Base-by-base conservation (phyloP, 2,113 vertebrate species). In the Dicaeum eximium region DNA sequence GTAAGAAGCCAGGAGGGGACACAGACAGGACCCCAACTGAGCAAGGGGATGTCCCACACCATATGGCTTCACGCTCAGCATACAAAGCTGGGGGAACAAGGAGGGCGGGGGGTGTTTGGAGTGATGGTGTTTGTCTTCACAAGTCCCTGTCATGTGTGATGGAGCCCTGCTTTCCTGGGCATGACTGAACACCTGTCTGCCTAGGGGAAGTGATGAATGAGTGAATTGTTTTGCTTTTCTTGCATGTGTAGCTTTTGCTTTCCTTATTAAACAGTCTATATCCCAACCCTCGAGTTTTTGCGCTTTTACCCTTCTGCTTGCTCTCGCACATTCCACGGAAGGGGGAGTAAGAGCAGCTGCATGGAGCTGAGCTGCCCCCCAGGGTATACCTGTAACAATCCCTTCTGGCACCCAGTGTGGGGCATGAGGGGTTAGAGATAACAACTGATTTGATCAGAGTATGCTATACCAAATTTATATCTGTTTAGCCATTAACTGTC, bases 71-170 rank as follows among this genome's bases (percentile, higher is more conserved):
- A 62, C 0, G 6, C 35, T 69, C 35, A 47, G 54, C 21, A 33
- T 5, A 33, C 12, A 79, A 51, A 81, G 16, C 24, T 35, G 56
- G 9, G 11, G 25, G 12, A 90, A 78, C 25, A 85, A 7, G 35
- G 11, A 70, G 25, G 4, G 33, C 9, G 8, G 13, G 1, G 48
- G 12, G 8, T 51, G 14, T 56, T 65, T 7, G 18, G 37, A 38
- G 47, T 13, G 6, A 45, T 5, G 15, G 37, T 3, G 2, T 65
- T 72, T 78, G 18, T 51, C n/a, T 74, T 94, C 75, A 62, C 40
- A 48, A 16, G 69, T 54, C 54, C 69, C 23, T 6, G 5, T 11
- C 33, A 60, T 0, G 0, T 1, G 2, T 61, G 60, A 60, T 2
- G 21, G n/a, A 91, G 42, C n/a, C 30, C 53, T 27, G 77, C 58